A percentile compares a stretch with the other conserved stretches of the same genome.
Conservation (phyloP, 2,888 invertebrate species). For the Nephrotoma guestfalica region DNA sequence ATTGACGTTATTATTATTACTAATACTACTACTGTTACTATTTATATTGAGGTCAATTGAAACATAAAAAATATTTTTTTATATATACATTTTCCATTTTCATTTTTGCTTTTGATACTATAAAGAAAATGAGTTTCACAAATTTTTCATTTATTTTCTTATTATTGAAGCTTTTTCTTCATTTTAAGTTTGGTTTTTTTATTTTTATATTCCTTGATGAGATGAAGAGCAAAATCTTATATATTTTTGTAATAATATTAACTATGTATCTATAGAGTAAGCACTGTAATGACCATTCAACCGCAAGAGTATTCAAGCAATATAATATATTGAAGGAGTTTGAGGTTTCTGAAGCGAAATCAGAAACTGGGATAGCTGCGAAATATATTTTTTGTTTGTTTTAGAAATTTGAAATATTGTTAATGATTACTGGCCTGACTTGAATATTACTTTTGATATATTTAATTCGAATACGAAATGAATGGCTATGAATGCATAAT, state of each 20-base stretch:
- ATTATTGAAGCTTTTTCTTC: not conserved
- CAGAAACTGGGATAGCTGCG: not conserved
- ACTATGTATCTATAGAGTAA: not conserved
- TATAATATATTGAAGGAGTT: not conserved
- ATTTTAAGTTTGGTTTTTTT: not conserved
- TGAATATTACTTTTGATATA: too few relatives aligned
- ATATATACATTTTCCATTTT: not conserved
- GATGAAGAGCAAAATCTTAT: not conserved
- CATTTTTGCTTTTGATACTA: not conserved
- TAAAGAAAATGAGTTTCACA: not conserved
- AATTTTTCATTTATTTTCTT: not conserved
- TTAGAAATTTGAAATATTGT: not conserved
- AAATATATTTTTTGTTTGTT: too few relatives aligned
- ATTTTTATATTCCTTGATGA: not conserved
- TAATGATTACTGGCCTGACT: too few relatives aligned
- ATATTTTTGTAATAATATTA: not conserved
- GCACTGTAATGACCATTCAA: not conserved
- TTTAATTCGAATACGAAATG: too few relatives aligned
- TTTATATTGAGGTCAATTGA: not conserved
- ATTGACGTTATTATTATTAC: not conserved
- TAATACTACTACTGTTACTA: not conserved
- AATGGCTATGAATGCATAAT: too few relatives aligned
- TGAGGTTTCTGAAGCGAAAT: not conserved
- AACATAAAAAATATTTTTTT: not conserved
- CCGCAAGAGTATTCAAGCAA: not conserved